Evolutionary conservation across 2,113 vertebrate species (phyloP), one percentile per base, ranked within the genome.

Genomic region (Mobula birostris): DNA sequence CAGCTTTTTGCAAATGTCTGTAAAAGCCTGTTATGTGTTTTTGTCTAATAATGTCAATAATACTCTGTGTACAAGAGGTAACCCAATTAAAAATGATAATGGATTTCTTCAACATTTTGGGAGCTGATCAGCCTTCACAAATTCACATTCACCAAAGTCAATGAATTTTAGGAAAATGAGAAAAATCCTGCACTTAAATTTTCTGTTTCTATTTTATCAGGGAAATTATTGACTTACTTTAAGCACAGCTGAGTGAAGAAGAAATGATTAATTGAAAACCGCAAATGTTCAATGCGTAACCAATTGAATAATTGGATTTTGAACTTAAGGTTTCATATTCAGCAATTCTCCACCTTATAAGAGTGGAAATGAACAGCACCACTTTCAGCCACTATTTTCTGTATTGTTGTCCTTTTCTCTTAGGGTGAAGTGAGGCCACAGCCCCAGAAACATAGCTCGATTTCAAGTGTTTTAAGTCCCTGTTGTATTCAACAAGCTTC

Each of bases 21-120:
- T 93, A 29, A 74, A 93, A 93, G 91, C 36, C 21, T 74, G 68
- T 93, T 93, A 72, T 14, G 12, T 7, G 72, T 93, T 93, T 36
- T 93, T 93, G 91, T 93, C 91, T 74, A 48, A 93, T 93, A 74
- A 29, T 74, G 70, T 93, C 90, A 92, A 72, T 72, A 8, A 93
- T 93, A 27, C 36, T 74, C 72, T 56, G 70, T 11, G 40, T 29
- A 76, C 72, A 56, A 74, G 74, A 93, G n/a, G 72, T 93, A 76
- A 93, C 72, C 91, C 91, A 93, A 93, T 93, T 93, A 93, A 72
- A 93, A 93, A 74, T 48, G 70, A 48, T 93, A 74, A 93, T 40
- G 21, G 91, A 19, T 32, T 93, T 74, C 68, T 74, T 93, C 40
- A 48, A 93, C 68, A 21, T 74, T 93, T 76, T 36, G 40, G 19